phyloP scores from a whole-genome alignment of 2,113 vertebrate species.

The Aspiorhynchus laticeps region DNA sequence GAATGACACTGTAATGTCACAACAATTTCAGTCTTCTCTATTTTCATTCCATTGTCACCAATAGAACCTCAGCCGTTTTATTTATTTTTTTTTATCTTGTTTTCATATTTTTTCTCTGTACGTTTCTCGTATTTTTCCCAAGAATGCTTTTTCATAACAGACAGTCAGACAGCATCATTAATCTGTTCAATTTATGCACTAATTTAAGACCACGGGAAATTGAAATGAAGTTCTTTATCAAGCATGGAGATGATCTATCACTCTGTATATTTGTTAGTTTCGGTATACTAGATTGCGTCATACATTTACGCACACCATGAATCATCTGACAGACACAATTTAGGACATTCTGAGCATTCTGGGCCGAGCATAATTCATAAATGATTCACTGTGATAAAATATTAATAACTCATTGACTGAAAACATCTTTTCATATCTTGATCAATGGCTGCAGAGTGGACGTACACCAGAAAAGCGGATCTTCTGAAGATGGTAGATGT shows the following conservation, averaged over 20 bases:
- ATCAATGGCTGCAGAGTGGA: not conserved
- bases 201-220: not conserved
- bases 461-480: not conserved
- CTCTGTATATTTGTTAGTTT: not conserved
- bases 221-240: not conserved
- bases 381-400: conserved; percentile 28
- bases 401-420: conserved; percentile 32
- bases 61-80: not conserved
- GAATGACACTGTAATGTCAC: conserved; percentile 1
- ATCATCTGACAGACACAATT: conserved; percentile 23
- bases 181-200: not conserved
- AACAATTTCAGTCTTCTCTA: conserved; percentile 7
- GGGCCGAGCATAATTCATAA: conserved; percentile 10
- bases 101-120: not conserved
- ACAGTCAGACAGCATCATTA: not conserved
- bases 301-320: not conserved
- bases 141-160: not conserved
- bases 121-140: not conserved
- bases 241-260: not conserved
- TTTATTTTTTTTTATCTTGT: not conserved
- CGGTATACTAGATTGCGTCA: not conserved
- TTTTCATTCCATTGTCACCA: not conserved
- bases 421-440: conserved; percentile 28
- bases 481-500: not conserved
- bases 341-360: conserved; percentile 28